phyloP scores from a whole-genome alignment of 2,888 invertebrate species.

The Atethmia centrago region DNA sequence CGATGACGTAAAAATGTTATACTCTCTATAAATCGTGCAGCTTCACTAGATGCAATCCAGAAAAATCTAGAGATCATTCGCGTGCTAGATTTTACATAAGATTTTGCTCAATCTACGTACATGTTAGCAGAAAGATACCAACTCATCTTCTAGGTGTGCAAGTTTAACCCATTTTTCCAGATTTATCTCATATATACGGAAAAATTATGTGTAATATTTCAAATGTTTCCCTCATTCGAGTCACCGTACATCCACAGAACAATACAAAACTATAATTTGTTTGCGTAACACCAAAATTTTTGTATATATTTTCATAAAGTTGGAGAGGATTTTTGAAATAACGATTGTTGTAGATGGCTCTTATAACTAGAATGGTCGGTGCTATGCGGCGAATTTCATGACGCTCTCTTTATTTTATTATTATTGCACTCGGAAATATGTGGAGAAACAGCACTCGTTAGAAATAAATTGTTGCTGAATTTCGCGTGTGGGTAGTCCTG shows the following conservation, averaged over 20 bases:
- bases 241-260: slow-evolving; percentile 31
- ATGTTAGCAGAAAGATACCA: slow-evolving; percentile 15
- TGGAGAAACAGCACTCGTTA: slow-evolving; percentile 39
- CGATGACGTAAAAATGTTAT: background rate
- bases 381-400: slow-evolving; percentile 51
- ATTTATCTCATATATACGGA: slow-evolving; percentile 22
- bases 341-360: slow-evolving; percentile 42
- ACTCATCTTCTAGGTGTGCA: slow-evolving; percentile 23
- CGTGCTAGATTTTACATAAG: background rate
- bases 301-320: slow-evolving; percentile 62
- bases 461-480: slow-evolving; percentile 53
- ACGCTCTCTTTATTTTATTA: slow-evolving; percentile 60
- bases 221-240: slow-evolving; percentile 20
- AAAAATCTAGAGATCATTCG: background rate
- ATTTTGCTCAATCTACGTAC: slow-evolving; percentile 1
- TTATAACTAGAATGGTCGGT: slow-evolving; percentile 34
- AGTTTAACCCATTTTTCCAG: slow-evolving; percentile 28
- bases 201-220: slow-evolving; percentile 44
- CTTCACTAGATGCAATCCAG: background rate
- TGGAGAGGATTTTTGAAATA: slow-evolving; percentile 56
- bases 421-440: slow-evolving; percentile 61
- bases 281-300: slow-evolving; percentile 52
- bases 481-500: slow-evolving; percentile 21
- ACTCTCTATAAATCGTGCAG: background rate
- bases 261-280: slow-evolving; percentile 59